Evolutionary conservation across 2,888 invertebrate genomes (phyloP), one percentile per base, ranked within the genome.

Genomic region (Malthinus seriepunctatus): DNA sequence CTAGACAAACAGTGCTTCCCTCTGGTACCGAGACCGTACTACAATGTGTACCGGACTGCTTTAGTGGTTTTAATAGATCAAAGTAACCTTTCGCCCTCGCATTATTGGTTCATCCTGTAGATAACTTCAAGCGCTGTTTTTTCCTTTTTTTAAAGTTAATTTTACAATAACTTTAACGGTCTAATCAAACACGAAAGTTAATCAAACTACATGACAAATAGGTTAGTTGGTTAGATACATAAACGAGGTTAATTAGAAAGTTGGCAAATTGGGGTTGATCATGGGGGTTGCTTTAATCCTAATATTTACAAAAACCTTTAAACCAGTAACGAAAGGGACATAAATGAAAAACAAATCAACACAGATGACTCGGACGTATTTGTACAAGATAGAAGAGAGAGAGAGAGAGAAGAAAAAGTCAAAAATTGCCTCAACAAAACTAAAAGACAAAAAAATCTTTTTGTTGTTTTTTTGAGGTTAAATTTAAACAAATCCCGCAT

Each of bases 401-500:
- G n/a, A 37, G 37, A 37, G 11, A 37, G 15, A 44, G 15, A 44
- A 8, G 32, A 45, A 45, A 11, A 15, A 45, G 15, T 23, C 11
- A 45, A 23, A 45, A 32, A 3, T 31, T 14, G 14, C 15, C 32
- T 45, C 45, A 47, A 33, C 60, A 54, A 51, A 56, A 50, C 58
- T 23, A 5, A 23, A 5, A 23, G 62, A 48, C 32, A 58, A 57
- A 49, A 51, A 46, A 60, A 65, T 56, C 60, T 63, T 52, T 23
- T 23, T 23, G 5, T 23, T n/a, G n/a, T n/a, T n/a, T n/a, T 23
- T 23, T 5, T 23, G 23, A 2, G 23, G 23, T 5, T 23, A 62
- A 63, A 63, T 64, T 64, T 66, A 58, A 62, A 48, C 52, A 52
- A 56, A 55, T 55, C 59, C 61, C 65, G 62, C 61, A 59, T 59